Conservation (phyloP, 2,888 invertebrate genomes). For the Macroteleia sp. region DNA sequence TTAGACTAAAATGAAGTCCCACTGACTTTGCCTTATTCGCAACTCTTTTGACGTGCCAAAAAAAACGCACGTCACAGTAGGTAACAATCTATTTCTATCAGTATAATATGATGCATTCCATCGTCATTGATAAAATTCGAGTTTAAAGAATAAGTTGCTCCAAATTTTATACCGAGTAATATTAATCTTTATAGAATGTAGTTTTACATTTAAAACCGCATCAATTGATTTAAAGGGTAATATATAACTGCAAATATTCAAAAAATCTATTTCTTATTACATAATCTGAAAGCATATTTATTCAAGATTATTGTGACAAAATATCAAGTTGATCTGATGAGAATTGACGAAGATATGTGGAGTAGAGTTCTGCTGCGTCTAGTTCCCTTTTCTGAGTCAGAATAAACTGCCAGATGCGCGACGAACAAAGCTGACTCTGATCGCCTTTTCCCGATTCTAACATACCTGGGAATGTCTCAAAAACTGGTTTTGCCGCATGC, state of each 20-base stretch:
- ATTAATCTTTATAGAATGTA: no score
- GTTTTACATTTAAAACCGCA: no score
- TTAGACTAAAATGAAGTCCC: no score
- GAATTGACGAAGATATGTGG: conserved; percentile 4
- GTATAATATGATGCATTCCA: no score
- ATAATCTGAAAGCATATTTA: conserved; percentile 76
- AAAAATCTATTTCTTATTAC: conserved; percentile 74
- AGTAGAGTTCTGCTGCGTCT: neutral
- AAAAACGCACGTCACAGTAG: no score
- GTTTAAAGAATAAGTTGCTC: no score
- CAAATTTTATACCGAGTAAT: no score
- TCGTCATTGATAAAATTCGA: no score
- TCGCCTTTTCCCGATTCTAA: neutral
- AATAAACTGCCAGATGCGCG: conserved; percentile 24
- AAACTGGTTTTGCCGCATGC: no score
- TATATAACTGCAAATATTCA: conserved; percentile 57
- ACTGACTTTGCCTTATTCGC: no score
- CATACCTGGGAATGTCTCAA: conserved; percentile 6
- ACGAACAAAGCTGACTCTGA: conserved; percentile 10
- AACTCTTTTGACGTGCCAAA: no score
- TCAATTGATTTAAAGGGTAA: conserved; percentile 37
- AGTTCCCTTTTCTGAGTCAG: conserved; percentile 21
- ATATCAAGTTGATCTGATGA: conserved; percentile 49
- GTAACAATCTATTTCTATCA: no score
- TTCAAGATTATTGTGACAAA: conserved; percentile 79